Evolutionary conservation across 2,797 vertebrate species (phyloP).

Genomic region (Nyctalus aviator): DNA sequence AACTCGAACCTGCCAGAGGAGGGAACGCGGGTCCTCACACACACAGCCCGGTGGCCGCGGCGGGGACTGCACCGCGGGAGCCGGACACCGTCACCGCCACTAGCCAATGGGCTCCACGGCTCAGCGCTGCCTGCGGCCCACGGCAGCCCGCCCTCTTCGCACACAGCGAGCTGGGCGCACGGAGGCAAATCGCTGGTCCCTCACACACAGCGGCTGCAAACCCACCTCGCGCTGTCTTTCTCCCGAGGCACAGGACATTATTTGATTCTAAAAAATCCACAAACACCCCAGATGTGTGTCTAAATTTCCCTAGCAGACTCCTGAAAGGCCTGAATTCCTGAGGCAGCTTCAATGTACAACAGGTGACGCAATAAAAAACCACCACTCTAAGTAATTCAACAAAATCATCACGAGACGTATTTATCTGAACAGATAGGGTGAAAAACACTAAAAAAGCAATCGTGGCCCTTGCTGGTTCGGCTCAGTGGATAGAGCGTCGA

Average conservation of each 20-base stretch:
- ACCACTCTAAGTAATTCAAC: neutral
- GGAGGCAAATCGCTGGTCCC: neutral
- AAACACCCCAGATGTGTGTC: neutral
- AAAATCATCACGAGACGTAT: neutral
- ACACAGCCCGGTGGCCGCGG: neutral
- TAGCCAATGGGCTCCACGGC: neutral
- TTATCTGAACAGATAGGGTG: neutral
- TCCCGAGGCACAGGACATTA: fast-evolving
- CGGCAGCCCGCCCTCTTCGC: neutral
- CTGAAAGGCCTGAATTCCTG: neutral
- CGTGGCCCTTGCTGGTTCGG: too few relatives aligned
- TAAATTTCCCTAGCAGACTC: constrained; percentile 38
- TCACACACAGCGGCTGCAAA: neutral
- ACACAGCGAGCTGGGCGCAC: neutral
- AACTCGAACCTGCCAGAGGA: constrained; percentile 94
- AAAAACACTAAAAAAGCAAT: neutral
- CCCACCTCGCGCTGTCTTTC: neutral
- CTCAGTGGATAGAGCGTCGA: too few relatives aligned
- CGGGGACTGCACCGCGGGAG: neutral
- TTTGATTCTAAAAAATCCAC: constrained; percentile 5
- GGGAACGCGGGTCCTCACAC: neutral
- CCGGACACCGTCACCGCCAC: neutral
- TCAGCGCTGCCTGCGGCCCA: neutral
- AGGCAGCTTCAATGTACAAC: neutral
- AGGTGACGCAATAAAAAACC: neutral